Evolutionary conservation across 2,797 vertebrate species (phyloP).

Genomic region (Macrochelys suwanniensis): DNA sequence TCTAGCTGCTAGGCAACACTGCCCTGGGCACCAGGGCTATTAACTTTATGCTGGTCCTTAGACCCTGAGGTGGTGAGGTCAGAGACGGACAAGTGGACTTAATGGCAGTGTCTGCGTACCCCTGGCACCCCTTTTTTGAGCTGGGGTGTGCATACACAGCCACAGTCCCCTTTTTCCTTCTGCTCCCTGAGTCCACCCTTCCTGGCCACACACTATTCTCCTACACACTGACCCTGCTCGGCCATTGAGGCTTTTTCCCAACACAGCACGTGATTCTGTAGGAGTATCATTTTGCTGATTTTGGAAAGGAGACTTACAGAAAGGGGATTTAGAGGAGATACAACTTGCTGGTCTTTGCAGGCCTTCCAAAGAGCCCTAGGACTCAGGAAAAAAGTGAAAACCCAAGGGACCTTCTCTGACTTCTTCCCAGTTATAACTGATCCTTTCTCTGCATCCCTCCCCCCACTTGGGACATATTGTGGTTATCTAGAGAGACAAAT

Average conservation of each 20-base stretch:
- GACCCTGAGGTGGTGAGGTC: too few relatives aligned
- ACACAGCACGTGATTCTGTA: background rate
- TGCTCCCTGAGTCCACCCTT: background rate
- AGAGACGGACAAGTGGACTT: too few relatives aligned
- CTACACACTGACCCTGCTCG: background rate
- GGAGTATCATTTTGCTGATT: background rate
- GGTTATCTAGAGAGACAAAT: slow-evolving; percentile 24
- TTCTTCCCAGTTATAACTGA: slow-evolving; percentile 42
- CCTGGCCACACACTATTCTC: background rate
- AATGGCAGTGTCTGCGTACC: too few relatives aligned
- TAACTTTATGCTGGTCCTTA: too few relatives aligned
- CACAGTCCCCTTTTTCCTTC: background rate
- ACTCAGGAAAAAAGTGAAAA: slow-evolving; percentile 18
- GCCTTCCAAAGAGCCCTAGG: slow-evolving; percentile 7
- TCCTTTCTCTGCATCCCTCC: slow-evolving; percentile 48
- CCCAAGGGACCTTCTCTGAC: slow-evolving; percentile 53
- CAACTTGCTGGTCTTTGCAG: background rate
- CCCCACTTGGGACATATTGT: background rate
- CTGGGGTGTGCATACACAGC: too few relatives aligned
- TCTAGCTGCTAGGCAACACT: too few relatives aligned
- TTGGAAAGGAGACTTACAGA: background rate
- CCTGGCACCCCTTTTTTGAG: too few relatives aligned
- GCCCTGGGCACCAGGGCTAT: too few relatives aligned
- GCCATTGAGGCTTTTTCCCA: slow-evolving; percentile 39
- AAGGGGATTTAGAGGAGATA: background rate